These are phyloP conservation scores for Eilema sororculum DNA, from an alignment of 2,888 invertebrate genomes.

Conservation along the genomic window DNA sequence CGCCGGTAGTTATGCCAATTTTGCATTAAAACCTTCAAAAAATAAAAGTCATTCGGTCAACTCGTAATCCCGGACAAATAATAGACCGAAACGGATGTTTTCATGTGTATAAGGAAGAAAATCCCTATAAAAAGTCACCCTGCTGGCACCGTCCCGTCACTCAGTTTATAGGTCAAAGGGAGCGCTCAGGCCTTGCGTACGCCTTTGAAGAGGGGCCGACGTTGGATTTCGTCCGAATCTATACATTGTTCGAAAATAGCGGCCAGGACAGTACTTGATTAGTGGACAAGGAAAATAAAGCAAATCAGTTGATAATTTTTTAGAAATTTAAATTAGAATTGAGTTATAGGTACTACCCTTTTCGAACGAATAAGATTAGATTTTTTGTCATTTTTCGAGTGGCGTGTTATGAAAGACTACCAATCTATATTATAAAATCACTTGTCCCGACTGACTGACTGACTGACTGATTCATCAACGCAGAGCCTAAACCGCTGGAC, in stretches of 20 bases:
- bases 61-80: neutral
- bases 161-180: neutral
- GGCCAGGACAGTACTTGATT: neutral
- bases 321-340: no score
- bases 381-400: no score
- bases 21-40: neutral
- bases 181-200: neutral
- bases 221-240: neutral
- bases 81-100: conserved; percentile 2
- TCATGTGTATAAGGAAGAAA: neutral
- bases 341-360: neutral
- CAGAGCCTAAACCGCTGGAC: no score
- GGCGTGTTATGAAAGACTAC: neutral
- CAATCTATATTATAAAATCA: no score
- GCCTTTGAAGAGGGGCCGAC: neutral
- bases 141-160: neutral
- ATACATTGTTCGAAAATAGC: neutral
- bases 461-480: no score
- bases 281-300: neutral
- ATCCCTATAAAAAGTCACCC: neutral
- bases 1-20: no score
- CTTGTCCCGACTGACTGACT: no score
- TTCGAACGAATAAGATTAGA: neutral
- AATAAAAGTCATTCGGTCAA: neutral
- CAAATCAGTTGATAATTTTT: neutral